Evolutionary conservation across 35 echinoderm and acorn worm genomes (phyloP), one percentile per base, ranked within the genome.

Genomic region (Ptychodera flava): DNA sequence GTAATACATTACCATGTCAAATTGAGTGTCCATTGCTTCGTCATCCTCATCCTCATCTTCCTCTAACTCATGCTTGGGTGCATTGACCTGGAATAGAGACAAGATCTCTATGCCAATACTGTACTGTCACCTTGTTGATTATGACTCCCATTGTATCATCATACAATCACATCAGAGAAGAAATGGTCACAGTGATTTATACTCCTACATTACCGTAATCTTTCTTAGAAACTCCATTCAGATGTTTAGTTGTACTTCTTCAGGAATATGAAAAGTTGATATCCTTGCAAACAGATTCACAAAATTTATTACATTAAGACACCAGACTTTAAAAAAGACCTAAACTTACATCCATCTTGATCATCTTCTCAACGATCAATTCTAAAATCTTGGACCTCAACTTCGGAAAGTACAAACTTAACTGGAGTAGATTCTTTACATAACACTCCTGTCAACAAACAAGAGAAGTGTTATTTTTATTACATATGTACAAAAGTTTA

Each of bases 1-100:
- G n/a, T n/a, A n/a, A n/a, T n/a, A n/a, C n/a, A n/a, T n/a, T 32
- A 83, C 82, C 82, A 83, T 83, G 30, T 83, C 82, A 36, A 83
- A 83, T 35, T 36, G 34, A 34, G 37, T 36, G 37, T 83, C 82
- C 28, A 36, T 35, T 64, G 6, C 45, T 15, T 83, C 82, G 37
- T 36, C 37, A 37, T 83, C 82, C 32, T 83, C 82, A 2, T 34
- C 82, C 34, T 83, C 82, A 16, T 83, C 82, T 22, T 64, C 45
- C 28, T 83, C 33, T 83, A 83, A 30, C 0, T 30, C 82, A 28
- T 34, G 16, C 28, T 36, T 83, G 30, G 82, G 82, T 36, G 35
- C 82, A 83, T 83, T 33, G 30, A 83, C 82, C 82, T 83, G 12
- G 75, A 15, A 77, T 77, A 77, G 75, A 77, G 75, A 15, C 15